Base-by-base conservation (phyloP, 1,140 invertebrate genomes). In the Panonychus citri region DNA sequence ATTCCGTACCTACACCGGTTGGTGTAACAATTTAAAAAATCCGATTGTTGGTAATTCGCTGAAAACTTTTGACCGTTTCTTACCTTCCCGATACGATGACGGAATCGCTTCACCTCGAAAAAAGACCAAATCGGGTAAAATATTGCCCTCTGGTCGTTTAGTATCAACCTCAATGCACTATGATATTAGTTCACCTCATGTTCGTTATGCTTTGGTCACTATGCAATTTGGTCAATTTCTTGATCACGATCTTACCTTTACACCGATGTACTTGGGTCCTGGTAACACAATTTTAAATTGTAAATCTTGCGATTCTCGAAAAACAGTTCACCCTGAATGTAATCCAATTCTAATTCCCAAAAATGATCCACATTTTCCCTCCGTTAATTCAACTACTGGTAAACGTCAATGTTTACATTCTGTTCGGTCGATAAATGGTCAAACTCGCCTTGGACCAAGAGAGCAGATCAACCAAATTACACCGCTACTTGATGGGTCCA, bases 11-110 rank as follows among this genome's bases (percentile, higher is more conserved):
- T 74, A 80, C 34, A 83, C 82, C 1, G 89, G 88, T 3, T 80
- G 86, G 62, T 95, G 89, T 64, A 95, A 94, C 65, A 94, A 94
- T 67, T 67, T 93, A 7, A 74, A 81, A 13, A 82, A 87, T 64
- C 87, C 88, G 0, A 79, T 77, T 57, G 78, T 82, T 59, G 89
- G 85, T 3, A 84, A 85, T 66, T 81, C 59, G 39, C 53, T 72
- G 56, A 85, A 83, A 0, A 83, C 84, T 0, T 89, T 93, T 67
- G 80, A 84, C 0, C 76, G 89, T 61, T 72, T 93, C 49, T 65
- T 90, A 43, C 83, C 85, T 1, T 80, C 87, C 2, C 78, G 77
- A 15, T 94, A 94, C 67, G 85, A 89, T 68, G 86, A 95, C 67
- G 84, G 85, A 70, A 65, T 60, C 24, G n/a, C 30, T 40, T 26